Evolutionary conservation across 2,113 vertebrate species (phyloP).

Genomic region (Leptobrachium leishanense): DNA sequence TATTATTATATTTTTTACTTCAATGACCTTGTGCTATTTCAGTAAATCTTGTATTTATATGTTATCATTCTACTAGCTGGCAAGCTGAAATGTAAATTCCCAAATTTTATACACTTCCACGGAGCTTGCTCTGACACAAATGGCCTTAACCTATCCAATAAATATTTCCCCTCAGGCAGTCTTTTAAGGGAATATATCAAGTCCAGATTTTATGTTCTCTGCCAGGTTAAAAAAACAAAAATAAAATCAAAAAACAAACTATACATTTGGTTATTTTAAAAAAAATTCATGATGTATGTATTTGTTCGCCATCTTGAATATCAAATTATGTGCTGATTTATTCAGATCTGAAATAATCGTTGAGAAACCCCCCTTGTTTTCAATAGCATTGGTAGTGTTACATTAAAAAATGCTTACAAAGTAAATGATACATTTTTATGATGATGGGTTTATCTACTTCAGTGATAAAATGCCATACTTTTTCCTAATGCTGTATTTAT

Average conservation of each 20-base stretch:
- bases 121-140: constrained; percentile 33
- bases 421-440: constrained; percentile 6
- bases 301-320: constrained; percentile 13
- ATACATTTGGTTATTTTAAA: not conserved
- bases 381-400: not conserved
- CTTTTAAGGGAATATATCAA: constrained; percentile 21
- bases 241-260: too few species aligned
- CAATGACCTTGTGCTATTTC: constrained; percentile 22
- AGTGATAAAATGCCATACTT: not conserved
- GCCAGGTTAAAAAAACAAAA: not conserved
- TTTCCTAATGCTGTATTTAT: constrained; percentile 28
- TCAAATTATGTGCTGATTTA: not conserved
- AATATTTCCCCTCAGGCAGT: constrained; percentile 38
- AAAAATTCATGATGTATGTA: constrained; percentile 27
- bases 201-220: constrained; percentile 34
- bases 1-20: constrained; percentile 35
- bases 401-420: constrained; percentile 11
- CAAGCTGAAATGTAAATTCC: constrained; percentile 3
- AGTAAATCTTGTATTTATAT: constrained; percentile 14
- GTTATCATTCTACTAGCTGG: constrained; percentile 19
- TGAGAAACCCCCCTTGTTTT: not conserved
- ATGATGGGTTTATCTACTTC: constrained; percentile 1
- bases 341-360: not conserved
- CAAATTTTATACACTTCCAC: constrained; percentile 28
- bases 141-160: constrained; percentile 45